A percentile compares a stretch with the other conserved stretches of the same genome.
These are phyloP conservation scores for Octopus bimaculoides DNA, from an alignment of 1,140 invertebrate species.

Conservation along the genomic window DNA sequence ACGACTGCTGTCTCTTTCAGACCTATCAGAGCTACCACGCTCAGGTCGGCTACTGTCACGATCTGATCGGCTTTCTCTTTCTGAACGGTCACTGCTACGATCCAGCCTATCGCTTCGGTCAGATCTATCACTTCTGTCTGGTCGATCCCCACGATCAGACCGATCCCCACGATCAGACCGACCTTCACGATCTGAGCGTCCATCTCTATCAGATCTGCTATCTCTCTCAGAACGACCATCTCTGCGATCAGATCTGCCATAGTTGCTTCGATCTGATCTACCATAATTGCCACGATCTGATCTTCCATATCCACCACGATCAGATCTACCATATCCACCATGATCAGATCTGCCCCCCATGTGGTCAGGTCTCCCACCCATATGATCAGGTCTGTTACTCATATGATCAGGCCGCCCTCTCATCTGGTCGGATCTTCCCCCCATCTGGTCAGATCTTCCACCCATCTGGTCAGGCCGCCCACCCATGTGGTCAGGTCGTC, in stretches of 20 bases:
- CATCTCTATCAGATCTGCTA: slow-evolving; percentile 7
- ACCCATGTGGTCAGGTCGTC: slow-evolving; percentile 11
- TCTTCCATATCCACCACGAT: slow-evolving; percentile 1
- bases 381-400: not conserved
- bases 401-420: not conserved
- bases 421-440: not conserved
- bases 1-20: slow-evolving; percentile 7
- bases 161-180: slow-evolving; percentile 14
- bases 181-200: slow-evolving; percentile 4
- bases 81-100: not conserved
- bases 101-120: not conserved
- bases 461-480: not conserved
- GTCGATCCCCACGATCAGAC: slow-evolving; percentile 5
- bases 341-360: slow-evolving; percentile 6
- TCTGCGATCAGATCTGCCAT: not conserved
- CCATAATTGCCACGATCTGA: not conserved
- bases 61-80: not conserved
- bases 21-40: slow-evolving; percentile 3
- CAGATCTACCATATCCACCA: not conserved
- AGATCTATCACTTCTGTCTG: slow-evolving; percentile 12
- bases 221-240: slow-evolving; percentile 6
- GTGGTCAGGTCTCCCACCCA: not conserved
- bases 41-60: not conserved
- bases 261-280: not conserved
- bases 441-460: not conserved